Evolutionary conservation across 2,888 invertebrate genomes (phyloP).

Genomic region (Melanargia galathea): DNA sequence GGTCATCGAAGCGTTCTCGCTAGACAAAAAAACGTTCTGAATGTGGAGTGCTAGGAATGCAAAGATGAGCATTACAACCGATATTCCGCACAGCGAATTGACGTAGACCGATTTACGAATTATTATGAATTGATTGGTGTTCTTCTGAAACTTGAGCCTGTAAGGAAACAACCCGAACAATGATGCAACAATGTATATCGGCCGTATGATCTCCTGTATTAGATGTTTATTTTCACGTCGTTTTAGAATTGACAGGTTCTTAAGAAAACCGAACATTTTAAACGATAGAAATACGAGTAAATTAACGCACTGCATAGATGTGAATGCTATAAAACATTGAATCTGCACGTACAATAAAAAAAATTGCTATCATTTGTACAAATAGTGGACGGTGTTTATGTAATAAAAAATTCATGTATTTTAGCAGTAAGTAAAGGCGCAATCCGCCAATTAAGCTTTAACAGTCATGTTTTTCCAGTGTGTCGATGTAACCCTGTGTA

Average conservation of each 20-base stretch:
- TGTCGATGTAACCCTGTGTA: constrained; percentile 18
- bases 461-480: constrained; percentile 23
- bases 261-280: constrained; percentile 29
- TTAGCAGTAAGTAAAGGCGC: constrained; percentile 29
- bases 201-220: constrained; percentile 44
- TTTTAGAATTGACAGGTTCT: neutral
- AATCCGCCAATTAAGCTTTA: constrained; percentile 30
- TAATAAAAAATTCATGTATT: constrained; percentile 38
- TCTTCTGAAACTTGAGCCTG: constrained; percentile 43
- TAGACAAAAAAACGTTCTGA: constrained; percentile 47
- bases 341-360: constrained; percentile 28
- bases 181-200: constrained; percentile 43
- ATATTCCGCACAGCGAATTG: constrained; percentile 55
- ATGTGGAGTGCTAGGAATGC: constrained; percentile 56
- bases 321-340: constrained; percentile 24
- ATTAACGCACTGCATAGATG: neutral
- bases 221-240: constrained; percentile 20
- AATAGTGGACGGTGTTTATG: constrained; percentile 21
- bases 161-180: constrained; percentile 48
- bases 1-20: constrained; percentile 50
- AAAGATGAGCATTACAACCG: constrained; percentile 48
- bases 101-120: constrained; percentile 58
- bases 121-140: constrained; percentile 44
- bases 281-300: neutral
- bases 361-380: constrained; percentile 33